These are phyloP conservation scores for Prosapia bicincta DNA, from an alignment of 2,888 invertebrate species.

Conservation along the genomic window DNA sequence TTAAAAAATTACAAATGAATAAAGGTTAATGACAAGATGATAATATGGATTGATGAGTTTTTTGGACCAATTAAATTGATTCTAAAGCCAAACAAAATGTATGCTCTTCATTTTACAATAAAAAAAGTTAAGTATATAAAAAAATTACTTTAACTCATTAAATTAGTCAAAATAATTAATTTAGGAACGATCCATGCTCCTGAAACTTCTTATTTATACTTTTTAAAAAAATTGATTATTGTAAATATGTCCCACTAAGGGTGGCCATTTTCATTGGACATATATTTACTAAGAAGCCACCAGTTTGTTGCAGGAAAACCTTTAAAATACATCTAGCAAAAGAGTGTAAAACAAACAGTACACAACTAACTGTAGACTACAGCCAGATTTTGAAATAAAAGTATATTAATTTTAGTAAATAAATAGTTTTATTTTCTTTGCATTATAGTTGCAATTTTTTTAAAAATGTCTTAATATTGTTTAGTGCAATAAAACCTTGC, in stretches of 20 bases:
- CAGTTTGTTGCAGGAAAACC: not conserved
- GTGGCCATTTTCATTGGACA: not conserved
- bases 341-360: too few species aligned
- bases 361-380: too few species aligned
- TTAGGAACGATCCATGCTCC: not conserved
- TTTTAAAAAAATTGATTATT: not conserved
- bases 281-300: not conserved
- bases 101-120: not conserved
- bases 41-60: too few species aligned
- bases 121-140: not conserved
- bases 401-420: too few species aligned
- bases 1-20: not conserved
- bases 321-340: too few species aligned
- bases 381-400: too few species aligned
- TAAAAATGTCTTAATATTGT: too few species aligned
- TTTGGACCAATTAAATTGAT: not conserved
- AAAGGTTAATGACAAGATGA: not conserved
- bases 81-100: not conserved
- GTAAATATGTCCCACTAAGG: not conserved
- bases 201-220: not conserved
- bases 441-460: too few species aligned
- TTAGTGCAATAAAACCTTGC: too few species aligned
- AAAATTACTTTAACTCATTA: too few species aligned
- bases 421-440: too few species aligned
- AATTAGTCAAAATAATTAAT: not conserved